Evolutionary conservation across 2,797 vertebrate species (phyloP), one percentile per base, ranked within the genome.

Genomic region (Premnoplex brunnescens): DNA sequence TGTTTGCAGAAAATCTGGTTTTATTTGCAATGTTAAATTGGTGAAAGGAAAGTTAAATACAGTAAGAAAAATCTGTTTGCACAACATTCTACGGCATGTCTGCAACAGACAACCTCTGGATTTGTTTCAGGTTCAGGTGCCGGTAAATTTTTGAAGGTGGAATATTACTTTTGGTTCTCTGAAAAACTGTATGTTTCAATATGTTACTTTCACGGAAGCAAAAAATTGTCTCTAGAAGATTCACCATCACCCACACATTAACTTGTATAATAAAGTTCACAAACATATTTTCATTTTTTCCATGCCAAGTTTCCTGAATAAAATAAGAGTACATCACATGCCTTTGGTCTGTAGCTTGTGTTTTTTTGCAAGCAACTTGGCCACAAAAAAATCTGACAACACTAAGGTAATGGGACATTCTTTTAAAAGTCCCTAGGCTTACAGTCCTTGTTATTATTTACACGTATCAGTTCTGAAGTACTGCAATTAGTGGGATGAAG

Each of bases 191-290:
- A 60, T 75, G 55, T 83, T 95, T 83, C 85, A 91, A 91, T 56
- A 95, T 72, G 92, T 96, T 91, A 89, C 44, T 39, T 93, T 91
- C 24, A 68, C 55, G 73, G 81, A 88, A 72, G 66, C 71, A 86
- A 95, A 95, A 96, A 95, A 95, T 94, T 90, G 36, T 83, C 62
- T 94, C 63, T 89, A 60, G 68, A 90, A 96, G 60, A 91, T n/a
- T 52, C 87, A 84, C 88, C 46, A 60, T 96, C 93, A 95, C 52
- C 74, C 86, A 88, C 85, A 85, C 63, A 89, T 97, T 96, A 96
- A 94, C 91, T 88, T 60, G 4, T 96, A 92, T 95, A 96, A 97
- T 92, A 97, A 95, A 96, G 89, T 96, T 96, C 96, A 93, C 93
- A 97, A 97, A 96, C 44, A 88, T 83, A 34, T 93, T 95, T 97